Evolutionary conservation across 1,140 invertebrate genomes (phyloP).

Genomic region (Pinna nobilis): DNA sequence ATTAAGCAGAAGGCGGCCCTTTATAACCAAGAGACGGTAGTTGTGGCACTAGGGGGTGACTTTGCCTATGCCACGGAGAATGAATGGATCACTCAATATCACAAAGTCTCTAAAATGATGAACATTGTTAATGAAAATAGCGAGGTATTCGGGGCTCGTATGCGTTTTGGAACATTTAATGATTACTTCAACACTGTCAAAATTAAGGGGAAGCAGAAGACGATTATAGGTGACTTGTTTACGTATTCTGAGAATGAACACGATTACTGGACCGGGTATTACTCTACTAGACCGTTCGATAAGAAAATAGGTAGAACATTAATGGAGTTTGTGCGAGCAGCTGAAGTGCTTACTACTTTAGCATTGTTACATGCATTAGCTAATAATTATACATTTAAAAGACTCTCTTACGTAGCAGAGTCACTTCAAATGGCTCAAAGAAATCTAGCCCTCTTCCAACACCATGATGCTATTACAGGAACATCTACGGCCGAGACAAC

Average conservation of each 20-base stretch:
- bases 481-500: constrained; percentile 93
- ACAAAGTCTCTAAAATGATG: background rate
- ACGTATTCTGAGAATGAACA: constrained; percentile 96
- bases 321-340: constrained; percentile 84
- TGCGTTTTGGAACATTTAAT: background rate
- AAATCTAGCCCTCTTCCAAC: constrained; percentile 92
- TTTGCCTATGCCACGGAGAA: background rate
- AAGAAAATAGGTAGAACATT: constrained; percentile 91
- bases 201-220: background rate
- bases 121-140: background rate
- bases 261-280: constrained; percentile 98
- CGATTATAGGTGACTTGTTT: constrained; percentile 94
- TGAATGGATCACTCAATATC: background rate
- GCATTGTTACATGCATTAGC: constrained; percentile 46
- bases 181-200: background rate
- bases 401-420: constrained; percentile 41
- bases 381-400: constrained; percentile 14
- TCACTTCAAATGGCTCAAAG: constrained; percentile 83
- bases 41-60: background rate
- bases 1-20: background rate
- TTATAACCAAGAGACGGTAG: background rate
- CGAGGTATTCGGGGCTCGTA: background rate
- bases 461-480: constrained; percentile 97
- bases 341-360: constrained; percentile 56
- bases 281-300: constrained; percentile 92